Base-by-base conservation (phyloP, 2,797 vertebrate genomes). In the Bufotes viridis region DNA sequence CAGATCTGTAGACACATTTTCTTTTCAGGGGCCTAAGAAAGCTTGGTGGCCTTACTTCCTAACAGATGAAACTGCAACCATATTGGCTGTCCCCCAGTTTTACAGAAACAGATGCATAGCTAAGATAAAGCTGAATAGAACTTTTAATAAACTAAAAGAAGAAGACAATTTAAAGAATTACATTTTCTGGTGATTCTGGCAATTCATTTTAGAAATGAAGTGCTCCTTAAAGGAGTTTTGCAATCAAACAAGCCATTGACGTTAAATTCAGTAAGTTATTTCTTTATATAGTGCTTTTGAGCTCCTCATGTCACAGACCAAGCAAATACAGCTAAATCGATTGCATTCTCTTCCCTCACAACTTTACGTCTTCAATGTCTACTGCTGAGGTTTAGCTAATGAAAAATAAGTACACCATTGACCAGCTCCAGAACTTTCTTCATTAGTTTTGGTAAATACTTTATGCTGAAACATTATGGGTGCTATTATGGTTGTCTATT, bases 371-470 rank as follows among this genome's bases (percentile, higher is more conserved):
- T 75, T 49, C 10, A 63, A 5, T 87, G 74, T 83, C 84, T 83
- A n/a, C 82, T 49, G 29, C 57, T 51, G 75, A 49, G 61, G 63
- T 70, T 84, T 88, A 34, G n/a, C 63, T 78, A 61, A 88, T 60
- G 79, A 49, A 67, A 78, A 79, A 82, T 82, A 88, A 88, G 72
- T 76, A 82, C 42, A 24, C 81, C 75, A 51, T 67, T 83, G 53
- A 88, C 65, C 63, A 88, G 61, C 22, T 34, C 42, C 8, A 55
- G 63, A 79, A 57, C 61, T 80, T 79, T 53, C 87, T 75, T 42
- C 12, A 82, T 83, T 78, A 78, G 72, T 83, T 87, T 78, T 78
- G 51, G 70, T 82, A 87, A 82, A 78, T 76, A 49, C 70, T 87
- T 82, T 78, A 82, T 83, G 61, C 20, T 57, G 57, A 82, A 87